Evolutionary conservation across 2,113 vertebrate genomes (phyloP).

Genomic region (Uropsilus gracilis): DNA sequence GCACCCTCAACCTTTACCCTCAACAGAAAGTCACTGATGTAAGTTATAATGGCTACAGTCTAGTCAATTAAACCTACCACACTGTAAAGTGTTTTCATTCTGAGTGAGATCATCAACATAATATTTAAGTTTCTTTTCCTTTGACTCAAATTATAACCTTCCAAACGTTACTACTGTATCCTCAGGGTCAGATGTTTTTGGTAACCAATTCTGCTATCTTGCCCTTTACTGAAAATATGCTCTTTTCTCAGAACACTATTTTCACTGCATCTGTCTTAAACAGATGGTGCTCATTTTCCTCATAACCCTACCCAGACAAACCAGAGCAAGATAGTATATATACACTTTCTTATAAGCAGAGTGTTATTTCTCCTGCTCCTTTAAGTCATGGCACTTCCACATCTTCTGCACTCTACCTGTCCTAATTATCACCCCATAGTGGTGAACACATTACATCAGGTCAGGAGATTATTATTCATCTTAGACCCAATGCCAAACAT

Average conservation of each 20-base stretch:
- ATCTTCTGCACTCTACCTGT: background rate
- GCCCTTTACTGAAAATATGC: background rate
- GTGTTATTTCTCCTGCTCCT: background rate
- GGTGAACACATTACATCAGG: background rate
- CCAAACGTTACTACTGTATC: background rate
- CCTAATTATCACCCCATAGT: background rate
- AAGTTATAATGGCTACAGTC: background rate
- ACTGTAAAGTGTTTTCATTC: background rate
- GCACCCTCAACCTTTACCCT: background rate
- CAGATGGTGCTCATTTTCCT: conserved; percentile 1
- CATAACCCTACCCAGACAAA: background rate
- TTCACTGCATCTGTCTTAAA: background rate
- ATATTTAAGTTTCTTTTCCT: background rate
- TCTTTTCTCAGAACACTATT: background rate
- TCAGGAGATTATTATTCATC: background rate
- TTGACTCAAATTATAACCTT: background rate
- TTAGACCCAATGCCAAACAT: background rate
- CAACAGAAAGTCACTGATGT: background rate
- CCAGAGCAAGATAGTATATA: background rate
- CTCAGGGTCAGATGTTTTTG: background rate
- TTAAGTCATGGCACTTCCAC: background rate
- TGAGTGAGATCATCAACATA: background rate
- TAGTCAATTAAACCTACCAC: background rate
- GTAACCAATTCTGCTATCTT: background rate
- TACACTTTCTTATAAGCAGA: background rate